Conservation (phyloP, 2,888 invertebrate species). For the Netelia fuscicornis region DNA sequence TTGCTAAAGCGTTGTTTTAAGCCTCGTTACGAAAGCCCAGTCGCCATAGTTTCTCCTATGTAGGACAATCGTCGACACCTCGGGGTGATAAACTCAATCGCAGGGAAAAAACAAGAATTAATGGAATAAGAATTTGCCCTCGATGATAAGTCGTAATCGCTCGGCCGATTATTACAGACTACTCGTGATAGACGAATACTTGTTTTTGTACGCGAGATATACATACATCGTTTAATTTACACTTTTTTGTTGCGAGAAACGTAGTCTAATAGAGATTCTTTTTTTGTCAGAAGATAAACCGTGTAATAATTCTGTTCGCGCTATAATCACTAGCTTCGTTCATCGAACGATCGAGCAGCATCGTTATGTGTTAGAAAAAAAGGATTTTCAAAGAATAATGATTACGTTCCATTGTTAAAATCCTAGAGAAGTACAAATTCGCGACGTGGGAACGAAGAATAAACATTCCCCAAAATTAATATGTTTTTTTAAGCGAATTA, state of each 20-base stretch:
- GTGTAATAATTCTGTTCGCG: no score
- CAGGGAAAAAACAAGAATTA: neutral
- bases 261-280: no score
- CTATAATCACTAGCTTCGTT: no score
- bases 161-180: conserved; percentile 17
- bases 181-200: conserved; percentile 15
- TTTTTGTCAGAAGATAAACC: no score
- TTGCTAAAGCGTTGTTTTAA: conserved; percentile 2
- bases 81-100: neutral
- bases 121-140: neutral
- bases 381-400: no score
- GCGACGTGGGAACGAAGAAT: neutral
- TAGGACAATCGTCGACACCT: conserved; percentile 37
- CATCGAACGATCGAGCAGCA: no score
- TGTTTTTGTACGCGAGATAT: neutral
- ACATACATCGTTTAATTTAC: no score
- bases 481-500: no score
- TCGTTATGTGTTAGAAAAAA: no score
- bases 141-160: conserved; percentile 38
- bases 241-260: no score
- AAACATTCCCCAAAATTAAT: no score
- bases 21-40: conserved; percentile 35
- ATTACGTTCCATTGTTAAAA: neutral
- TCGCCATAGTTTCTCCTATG: conserved; percentile 41
- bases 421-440: neutral